Percentiles rank a stretch among this genome's conserved stretches.
These are phyloP conservation scores for Stictonetta naevosa DNA, from an alignment of 2,113 vertebrate genomes.

Conservation along the genomic window DNA sequence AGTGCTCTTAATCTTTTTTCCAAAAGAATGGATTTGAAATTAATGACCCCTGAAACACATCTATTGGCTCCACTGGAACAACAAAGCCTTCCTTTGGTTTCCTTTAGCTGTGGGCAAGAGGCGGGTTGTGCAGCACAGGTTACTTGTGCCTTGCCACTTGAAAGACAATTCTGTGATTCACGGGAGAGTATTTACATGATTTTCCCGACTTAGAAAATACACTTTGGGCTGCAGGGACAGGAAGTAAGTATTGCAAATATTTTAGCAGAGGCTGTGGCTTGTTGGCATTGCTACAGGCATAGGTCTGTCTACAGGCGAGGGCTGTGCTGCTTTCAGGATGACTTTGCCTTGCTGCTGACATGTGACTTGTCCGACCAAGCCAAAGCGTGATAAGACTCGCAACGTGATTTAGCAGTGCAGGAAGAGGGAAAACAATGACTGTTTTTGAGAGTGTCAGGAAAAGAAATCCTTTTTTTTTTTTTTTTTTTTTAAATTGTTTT, in stretches of 20 bases:
- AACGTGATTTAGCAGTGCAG: slow-evolving; percentile 11
- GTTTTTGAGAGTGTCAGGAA: slow-evolving; percentile 52
- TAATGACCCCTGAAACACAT: slow-evolving; percentile 18
- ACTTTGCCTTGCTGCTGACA: slow-evolving; percentile 41
- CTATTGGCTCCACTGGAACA: background rate
- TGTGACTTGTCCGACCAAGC: slow-evolving; percentile 5
- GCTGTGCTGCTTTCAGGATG: slow-evolving; percentile 8
- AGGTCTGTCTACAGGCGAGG: background rate
- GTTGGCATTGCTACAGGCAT: background rate
- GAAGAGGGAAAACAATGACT: slow-evolving; percentile 67
- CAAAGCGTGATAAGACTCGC: slow-evolving; percentile 27
- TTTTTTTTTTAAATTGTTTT: background rate
- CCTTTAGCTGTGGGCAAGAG: background rate
- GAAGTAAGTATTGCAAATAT: background rate
- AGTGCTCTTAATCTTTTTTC: slow-evolving; percentile 50
- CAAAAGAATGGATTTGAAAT: slow-evolving; percentile 27
- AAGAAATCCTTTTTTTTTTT: slow-evolving; percentile 7
- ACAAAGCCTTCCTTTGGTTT: background rate
- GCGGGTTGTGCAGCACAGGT: background rate
- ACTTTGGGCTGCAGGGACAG: background rate
- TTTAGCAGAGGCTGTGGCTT: background rate
- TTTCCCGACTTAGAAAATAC: background rate
- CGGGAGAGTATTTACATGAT: background rate
- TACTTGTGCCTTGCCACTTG: background rate
- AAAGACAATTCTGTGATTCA: background rate